Evolutionary conservation across 1,140 invertebrate species (phyloP).

Genomic region (Bombus fervidus): DNA sequence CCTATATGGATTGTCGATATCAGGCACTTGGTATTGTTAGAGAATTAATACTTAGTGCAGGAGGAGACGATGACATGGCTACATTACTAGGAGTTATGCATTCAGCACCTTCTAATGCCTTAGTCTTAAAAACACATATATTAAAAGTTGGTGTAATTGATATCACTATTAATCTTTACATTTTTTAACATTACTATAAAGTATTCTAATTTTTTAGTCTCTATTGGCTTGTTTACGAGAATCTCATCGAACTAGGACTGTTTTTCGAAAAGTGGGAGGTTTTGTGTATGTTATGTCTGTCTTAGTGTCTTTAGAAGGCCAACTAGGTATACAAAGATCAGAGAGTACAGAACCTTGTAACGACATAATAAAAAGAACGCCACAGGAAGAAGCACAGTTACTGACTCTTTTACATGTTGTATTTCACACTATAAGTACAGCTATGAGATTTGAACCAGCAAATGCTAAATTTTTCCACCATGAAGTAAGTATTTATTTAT

Average conservation of each 20-base stretch:
- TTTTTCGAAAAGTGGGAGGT: slow-evolving; percentile 98
- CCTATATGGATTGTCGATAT: slow-evolving; percentile 91
- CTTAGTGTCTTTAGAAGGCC: slow-evolving; percentile 95
- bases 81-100: slow-evolving; percentile 95
- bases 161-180: not conserved
- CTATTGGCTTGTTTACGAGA: slow-evolving; percentile 94
- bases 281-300: slow-evolving; percentile 99
- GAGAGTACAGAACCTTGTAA: slow-evolving; percentile 77
- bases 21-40: slow-evolving; percentile 91
- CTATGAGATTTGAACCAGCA: slow-evolving; percentile 99
- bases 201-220: slow-evolving; percentile 82
- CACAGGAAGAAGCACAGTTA: slow-evolving; percentile 82
- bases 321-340: slow-evolving; percentile 83
- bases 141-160: slow-evolving; percentile 86
- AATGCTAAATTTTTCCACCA: slow-evolving; percentile 99
- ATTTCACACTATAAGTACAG: slow-evolving; percentile 97
- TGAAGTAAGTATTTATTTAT: slow-evolving; percentile 85
- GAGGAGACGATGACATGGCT: slow-evolving; percentile 97
- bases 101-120: slow-evolving; percentile 89
- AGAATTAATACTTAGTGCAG: slow-evolving; percentile 94
- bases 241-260: slow-evolving; percentile 96
- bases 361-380: slow-evolving; percentile 71
- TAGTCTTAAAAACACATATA: slow-evolving; percentile 95
- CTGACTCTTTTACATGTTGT: slow-evolving; percentile 92
- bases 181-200: not conserved